These are phyloP conservation scores for Tolmerus cingulatus DNA, from an alignment of 2,888 invertebrate species.

Conservation along the genomic window DNA sequence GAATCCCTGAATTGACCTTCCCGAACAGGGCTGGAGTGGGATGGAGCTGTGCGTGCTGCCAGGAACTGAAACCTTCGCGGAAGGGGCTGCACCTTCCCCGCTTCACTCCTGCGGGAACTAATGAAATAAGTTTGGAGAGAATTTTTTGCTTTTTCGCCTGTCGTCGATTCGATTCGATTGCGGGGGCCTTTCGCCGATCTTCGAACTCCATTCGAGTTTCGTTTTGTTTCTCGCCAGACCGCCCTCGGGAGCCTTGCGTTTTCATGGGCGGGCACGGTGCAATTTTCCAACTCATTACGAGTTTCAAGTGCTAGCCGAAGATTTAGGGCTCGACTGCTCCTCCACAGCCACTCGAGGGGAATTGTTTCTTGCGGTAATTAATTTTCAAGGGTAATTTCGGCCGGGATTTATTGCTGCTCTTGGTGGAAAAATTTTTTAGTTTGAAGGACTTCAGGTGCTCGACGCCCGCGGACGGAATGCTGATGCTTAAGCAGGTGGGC, in stretches of 20 bases:
- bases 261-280: constrained; percentile 17
- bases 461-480: background rate
- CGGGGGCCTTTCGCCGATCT: background rate
- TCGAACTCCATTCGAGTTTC: background rate
- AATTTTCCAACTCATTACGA: constrained; percentile 42
- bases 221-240: background rate
- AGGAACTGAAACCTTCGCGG: background rate
- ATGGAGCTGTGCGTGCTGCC: background rate
- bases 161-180: constrained; percentile 16
- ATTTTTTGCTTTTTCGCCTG: background rate
- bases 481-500: background rate
- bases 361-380: constrained; percentile 41
- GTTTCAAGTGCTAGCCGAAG: constrained; percentile 25
- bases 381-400: constrained; percentile 38
- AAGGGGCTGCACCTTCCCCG: background rate
- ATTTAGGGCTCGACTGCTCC: constrained; percentile 10
- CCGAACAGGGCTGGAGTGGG: background rate
- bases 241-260: background rate
- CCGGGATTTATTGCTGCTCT: constrained; percentile 18
- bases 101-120: background rate
- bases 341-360: constrained; percentile 8
- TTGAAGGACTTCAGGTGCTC: constrained; percentile 36
- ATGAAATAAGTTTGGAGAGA: constrained; percentile 25
- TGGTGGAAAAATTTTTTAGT: constrained; percentile 18
- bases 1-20: background rate